Conservation (phyloP, 2,113 vertebrate species). For the Menura novaehollandiae region DNA sequence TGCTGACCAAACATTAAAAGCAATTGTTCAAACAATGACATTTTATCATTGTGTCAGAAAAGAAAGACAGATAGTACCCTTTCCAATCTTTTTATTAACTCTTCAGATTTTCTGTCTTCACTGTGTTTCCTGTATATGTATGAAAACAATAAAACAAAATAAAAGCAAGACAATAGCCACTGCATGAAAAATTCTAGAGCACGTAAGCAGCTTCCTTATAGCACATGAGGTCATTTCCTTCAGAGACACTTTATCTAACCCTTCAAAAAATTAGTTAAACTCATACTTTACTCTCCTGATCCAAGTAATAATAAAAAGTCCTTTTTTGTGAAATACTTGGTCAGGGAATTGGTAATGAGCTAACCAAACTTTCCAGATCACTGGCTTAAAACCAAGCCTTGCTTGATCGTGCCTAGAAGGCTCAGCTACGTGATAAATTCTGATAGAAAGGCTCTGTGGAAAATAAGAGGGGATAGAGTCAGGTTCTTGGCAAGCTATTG, state of each 20-base stretch:
- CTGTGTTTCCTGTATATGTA: conserved; percentile 32
- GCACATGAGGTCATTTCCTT: conserved; percentile 56
- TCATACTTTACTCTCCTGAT: not conserved
- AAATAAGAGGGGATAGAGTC: not conserved
- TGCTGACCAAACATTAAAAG: conserved; percentile 64
- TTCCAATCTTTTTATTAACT: conserved; percentile 55
- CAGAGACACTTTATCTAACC: conserved; percentile 16
- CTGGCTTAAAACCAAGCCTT: conserved; percentile 21
- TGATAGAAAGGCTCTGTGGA: not conserved
- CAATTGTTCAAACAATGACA: conserved; percentile 47
- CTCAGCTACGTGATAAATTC: not conserved
- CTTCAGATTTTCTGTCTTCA: conserved; percentile 45
- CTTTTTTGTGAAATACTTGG: not conserved
- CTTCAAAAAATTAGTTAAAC: conserved; percentile 21
- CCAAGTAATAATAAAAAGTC: conserved; percentile 3
- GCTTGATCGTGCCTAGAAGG: not conserved
- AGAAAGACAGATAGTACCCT: conserved; percentile 44
- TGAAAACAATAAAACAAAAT: conserved; percentile 32
- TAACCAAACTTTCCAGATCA: conserved; percentile 6
- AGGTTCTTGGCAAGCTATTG: not conserved
- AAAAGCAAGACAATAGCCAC: conserved; percentile 54
- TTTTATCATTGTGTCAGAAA: conserved; percentile 61
- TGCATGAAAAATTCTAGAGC: conserved; percentile 34
- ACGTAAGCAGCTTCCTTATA: conserved; percentile 53
- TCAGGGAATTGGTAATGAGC: not conserved